Base-by-base conservation (phyloP, 64 coral and sea anemone species). In the Orbicella faveolata region DNA sequence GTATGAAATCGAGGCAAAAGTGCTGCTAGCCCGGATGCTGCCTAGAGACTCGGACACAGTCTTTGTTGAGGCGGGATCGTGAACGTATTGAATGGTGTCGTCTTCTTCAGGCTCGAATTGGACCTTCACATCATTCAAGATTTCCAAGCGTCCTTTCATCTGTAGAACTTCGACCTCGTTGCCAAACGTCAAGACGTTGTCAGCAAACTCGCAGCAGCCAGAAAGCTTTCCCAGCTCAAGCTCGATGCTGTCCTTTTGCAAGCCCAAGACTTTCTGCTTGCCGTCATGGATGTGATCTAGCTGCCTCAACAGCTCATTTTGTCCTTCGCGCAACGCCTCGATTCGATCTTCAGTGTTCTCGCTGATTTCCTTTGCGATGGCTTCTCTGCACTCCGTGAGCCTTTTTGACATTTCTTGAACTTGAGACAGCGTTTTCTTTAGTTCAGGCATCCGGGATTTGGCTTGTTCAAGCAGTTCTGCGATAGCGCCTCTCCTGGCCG, bases 1-100 rank as follows among this genome's bases (percentile, higher is more conserved):
- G 76, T 92, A 98, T 21, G 96, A 98, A 21, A 98, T 92, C 48
- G 96, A 98, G 63, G 96, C 96, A 89, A 98, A 98, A 35, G 96
- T 98, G 69, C 96, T 98, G 21, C 93, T 92, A 33, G 96, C 93
- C 48, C 89, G 96, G 23, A 98, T 98, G 36, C 66, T 73, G 10
- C 96, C 96, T 39, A 98, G 36, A 16, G 90, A 95, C 20, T 98
- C 87, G 23, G 89, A 83, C 16, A 98, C 96, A 62, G 34, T 86
- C 66, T 62, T 81, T 13, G 88, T 87, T 59, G 74, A 88, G 69
- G 83, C 86, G 4, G 87, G 79, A 52, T 98, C 96, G 73, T 90
- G 89, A 16, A 92, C 77, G 51, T 98, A 98, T 26, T 98, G 93
- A 66, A 98, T 93, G 11, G 96, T 98, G 48, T 98, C 96, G 37